Conservation (phyloP, 2,888 invertebrate genomes). For the Galerucella calmariensis region DNA sequence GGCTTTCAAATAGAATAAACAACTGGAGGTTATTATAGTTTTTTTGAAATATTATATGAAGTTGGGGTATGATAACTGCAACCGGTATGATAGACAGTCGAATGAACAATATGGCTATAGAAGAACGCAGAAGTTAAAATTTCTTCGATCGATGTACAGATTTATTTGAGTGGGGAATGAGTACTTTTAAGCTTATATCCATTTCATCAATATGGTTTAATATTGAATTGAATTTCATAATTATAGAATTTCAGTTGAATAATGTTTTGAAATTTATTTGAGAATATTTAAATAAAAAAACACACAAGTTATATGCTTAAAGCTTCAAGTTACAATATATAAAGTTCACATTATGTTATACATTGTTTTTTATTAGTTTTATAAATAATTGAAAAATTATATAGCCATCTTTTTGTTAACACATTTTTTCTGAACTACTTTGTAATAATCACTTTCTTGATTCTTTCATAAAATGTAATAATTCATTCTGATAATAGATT, state of each 20-base stretch:
- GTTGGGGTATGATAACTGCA: conserved; percentile 49
- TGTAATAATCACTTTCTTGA: too few species aligned
- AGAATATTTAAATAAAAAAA: background rate
- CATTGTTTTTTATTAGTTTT: too few species aligned
- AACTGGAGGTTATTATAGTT: conserved; percentile 42
- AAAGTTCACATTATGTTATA: too few species aligned
- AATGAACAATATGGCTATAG: conserved; percentile 52
- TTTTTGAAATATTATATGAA: conserved; percentile 47
- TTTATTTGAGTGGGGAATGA: conserved; percentile 47
- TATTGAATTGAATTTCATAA: background rate
- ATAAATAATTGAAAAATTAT: too few species aligned
- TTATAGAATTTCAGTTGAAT: background rate
- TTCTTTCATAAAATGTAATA: too few species aligned
- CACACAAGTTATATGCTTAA: too few species aligned
- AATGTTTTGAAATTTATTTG: background rate
- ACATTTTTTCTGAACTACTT: too few species aligned
- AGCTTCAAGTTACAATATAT: too few species aligned
- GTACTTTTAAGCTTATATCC: conserved; percentile 39
- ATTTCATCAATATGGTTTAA: conserved; percentile 14
- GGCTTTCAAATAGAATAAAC: conserved; percentile 23
- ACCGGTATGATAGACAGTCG: conserved; percentile 55
- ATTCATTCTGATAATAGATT: background rate
- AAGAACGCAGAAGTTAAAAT: conserved; percentile 47
- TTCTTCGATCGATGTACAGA: conserved; percentile 55
- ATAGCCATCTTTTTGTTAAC: too few species aligned